phyloP scores from a whole-genome alignment of 2,113 vertebrate genomes.

The Halichoerus grypus region DNA sequence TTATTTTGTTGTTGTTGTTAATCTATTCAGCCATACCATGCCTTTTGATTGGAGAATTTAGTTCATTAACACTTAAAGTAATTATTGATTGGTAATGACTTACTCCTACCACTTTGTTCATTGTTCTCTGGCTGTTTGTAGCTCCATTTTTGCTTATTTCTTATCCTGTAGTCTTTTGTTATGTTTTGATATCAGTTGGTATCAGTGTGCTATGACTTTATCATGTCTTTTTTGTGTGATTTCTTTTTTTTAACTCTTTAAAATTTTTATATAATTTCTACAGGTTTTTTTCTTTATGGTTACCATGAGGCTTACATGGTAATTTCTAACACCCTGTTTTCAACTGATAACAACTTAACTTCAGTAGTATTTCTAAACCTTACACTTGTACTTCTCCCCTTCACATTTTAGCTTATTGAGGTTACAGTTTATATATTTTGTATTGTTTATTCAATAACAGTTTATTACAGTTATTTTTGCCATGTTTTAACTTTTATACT shows the following conservation, averaged over 20 bases:
- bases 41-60: neutral
- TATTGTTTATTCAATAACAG: neutral
- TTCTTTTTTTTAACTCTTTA: neutral
- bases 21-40: neutral
- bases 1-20: neutral
- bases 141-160: neutral
- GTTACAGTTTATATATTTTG: neutral
- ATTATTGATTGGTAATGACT: neutral
- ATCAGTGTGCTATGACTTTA: neutral
- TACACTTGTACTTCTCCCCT: neutral
- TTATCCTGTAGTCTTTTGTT: neutral
- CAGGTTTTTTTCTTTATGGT: neutral
- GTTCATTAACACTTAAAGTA: neutral
- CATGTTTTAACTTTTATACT: neutral
- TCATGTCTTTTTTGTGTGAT: neutral
- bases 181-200: neutral
- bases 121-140: neutral
- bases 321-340: neutral
- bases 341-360: neutral
- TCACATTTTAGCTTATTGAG: neutral
- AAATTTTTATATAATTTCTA: neutral
- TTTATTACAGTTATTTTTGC: neutral
- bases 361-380: neutral
- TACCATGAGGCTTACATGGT: neutral
- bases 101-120: neutral